Evolutionary conservation across 2,797 vertebrate genomes (phyloP), one percentile per base, ranked within the genome.

Genomic region (Sphenodon punctatus): DNA sequence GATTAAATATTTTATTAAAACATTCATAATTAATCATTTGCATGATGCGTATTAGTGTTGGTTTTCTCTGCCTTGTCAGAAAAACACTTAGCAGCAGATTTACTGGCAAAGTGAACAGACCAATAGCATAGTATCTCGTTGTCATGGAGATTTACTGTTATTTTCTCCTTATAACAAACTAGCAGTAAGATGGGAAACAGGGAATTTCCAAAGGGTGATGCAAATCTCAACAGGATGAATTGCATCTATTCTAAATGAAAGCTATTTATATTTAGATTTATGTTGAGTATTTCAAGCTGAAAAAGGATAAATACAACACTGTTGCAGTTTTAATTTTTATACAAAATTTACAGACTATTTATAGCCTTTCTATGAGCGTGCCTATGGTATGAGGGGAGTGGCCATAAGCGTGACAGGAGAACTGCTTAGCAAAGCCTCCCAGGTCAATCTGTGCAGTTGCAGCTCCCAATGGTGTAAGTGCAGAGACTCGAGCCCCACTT

Each of bases 301-400:
- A 59, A 16, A 25, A 14, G 12, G 30, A 0, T 16, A 32, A 55
- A 2, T 0, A 4, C 34, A 56, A 56, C 49, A 16, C 65, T 49
- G 41, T 25, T 49, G 60, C 34, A 48, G 53, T 48, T 39, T 2
- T 1, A 23, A 4, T 71, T 15, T 14, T 45, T 17, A 14, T 0
- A 1, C 13, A 68, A 27, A 8, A 6, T 0, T 0, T 0, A 2
- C 0, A 0, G 51, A 67, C 15, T 23, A 36, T 61, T 58, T 8
- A 0, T 30, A 17, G 51, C 19, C n/a, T 19, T 6, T 76, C 27
- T 16, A 4, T 20, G 6, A 5, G n/a, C n/a, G n/a, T n/a, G n/a
- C n/a, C n/a, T n/a, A n/a, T n/a, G n/a, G n/a, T n/a, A n/a, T n/a
- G n/a, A n/a, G n/a, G n/a, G n/a, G n/a, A n/a, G n/a, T n/a, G n/a